These are phyloP conservation scores for Rhizomys pruinosus DNA, from an alignment of 2,113 vertebrate genomes.

Conservation along the genomic window DNA sequence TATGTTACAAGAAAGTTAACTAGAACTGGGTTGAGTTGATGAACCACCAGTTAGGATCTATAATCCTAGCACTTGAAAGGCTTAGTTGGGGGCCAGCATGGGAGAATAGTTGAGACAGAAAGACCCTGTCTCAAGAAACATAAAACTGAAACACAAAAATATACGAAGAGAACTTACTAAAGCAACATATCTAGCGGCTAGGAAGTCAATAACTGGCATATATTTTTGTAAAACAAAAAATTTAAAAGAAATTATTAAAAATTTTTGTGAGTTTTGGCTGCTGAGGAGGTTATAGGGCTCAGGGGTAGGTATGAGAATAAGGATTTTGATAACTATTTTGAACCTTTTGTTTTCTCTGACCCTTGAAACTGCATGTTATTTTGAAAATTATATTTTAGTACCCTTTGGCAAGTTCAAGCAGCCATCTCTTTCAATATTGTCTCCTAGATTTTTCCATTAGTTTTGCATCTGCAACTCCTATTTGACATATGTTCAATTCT, in stretches of 20 bases:
- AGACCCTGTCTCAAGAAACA: not conserved
- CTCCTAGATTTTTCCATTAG: not conserved
- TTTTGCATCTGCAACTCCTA: constrained; percentile 23
- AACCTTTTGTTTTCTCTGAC: not conserved
- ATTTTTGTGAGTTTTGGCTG: not conserved
- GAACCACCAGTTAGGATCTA: no score
- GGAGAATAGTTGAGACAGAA: not conserved
- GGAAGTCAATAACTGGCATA: not conserved
- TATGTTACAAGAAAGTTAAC: not conserved
- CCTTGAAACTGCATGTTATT: not conserved
- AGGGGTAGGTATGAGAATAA: not conserved
- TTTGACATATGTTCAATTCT: not conserved
- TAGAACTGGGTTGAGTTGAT: not conserved
- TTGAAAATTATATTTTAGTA: constrained; percentile 42
- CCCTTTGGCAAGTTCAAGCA: constrained; percentile 4
- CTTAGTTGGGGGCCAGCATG: not conserved
- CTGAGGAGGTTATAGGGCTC: not conserved
- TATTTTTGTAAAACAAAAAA: not conserved
- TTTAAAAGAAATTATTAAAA: not conserved
- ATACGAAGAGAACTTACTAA: not conserved
- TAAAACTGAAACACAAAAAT: not conserved
- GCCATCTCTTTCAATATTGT: constrained; percentile 1
- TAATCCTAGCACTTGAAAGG: not conserved
- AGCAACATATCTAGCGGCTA: not conserved
- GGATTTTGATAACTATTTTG: not conserved